These are phyloP conservation scores for Oncorhynchus kisutch DNA, from an alignment of 2,113 vertebrate species.

Conservation along the genomic window DNA sequence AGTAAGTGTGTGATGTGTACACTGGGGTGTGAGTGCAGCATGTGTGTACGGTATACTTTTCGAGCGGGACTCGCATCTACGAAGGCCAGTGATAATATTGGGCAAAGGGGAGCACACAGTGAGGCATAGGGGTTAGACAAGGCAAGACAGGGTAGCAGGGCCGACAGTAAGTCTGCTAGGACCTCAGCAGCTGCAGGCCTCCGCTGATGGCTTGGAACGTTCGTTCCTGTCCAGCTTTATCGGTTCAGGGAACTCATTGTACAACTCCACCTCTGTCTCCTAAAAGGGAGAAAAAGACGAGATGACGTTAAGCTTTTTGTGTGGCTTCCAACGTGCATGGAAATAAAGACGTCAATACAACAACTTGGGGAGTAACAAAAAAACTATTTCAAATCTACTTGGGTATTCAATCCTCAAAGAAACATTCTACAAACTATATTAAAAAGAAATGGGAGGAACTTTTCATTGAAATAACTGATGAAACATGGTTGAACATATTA, in stretches of 20 bases:
- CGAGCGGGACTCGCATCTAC: constrained; percentile 50
- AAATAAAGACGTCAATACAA: too few species aligned
- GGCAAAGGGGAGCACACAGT: constrained; percentile 62
- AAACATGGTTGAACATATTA: too few species aligned
- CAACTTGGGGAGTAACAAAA: too few species aligned
- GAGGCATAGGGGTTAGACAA: constrained; percentile 68
- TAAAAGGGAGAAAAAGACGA: constrained; percentile 45
- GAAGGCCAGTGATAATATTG: constrained; percentile 37
- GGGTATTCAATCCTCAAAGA: too few species aligned
- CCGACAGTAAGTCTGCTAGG: constrained; percentile 56
- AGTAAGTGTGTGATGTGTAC: constrained; percentile 60
- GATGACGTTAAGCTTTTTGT: not conserved
- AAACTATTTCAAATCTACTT: too few species aligned
- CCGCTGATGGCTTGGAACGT: constrained; percentile 83
- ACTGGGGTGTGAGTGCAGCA: constrained; percentile 42
- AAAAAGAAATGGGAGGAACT: too few species aligned
- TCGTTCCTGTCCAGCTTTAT: constrained; percentile 96
- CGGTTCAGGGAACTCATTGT: constrained; percentile 94
- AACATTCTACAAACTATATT: too few species aligned
- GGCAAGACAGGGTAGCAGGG: constrained; percentile 62
- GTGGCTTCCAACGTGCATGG: too few species aligned
- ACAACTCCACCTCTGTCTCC: constrained; percentile 96
- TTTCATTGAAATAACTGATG: too few species aligned
- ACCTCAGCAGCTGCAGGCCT: constrained; percentile 94
- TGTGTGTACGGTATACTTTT: constrained; percentile 48